Conservation (phyloP, 2,113 vertebrate species). For the Ginglymostoma cirratum region DNA sequence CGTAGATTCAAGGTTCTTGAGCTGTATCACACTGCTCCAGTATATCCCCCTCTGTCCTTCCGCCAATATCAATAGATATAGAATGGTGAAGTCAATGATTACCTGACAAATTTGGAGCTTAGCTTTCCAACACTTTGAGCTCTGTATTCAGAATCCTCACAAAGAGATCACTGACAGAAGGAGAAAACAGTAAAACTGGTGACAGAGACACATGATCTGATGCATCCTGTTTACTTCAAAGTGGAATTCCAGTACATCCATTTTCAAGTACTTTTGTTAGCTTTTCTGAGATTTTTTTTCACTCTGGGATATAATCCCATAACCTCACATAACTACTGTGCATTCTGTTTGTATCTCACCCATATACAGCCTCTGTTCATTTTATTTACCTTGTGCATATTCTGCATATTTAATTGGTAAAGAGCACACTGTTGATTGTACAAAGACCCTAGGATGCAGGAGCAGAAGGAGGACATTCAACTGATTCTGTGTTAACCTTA, state of each 20-base stretch:
- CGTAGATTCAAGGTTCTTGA: background rate
- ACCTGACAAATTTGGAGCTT: background rate
- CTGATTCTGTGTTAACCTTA: too few relatives aligned
- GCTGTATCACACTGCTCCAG: background rate
- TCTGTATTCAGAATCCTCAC: background rate
- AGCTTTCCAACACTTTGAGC: background rate
- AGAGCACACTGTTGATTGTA: background rate
- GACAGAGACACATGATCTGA: too few relatives aligned
- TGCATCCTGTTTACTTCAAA: too few relatives aligned
- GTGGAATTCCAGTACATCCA: too few relatives aligned
- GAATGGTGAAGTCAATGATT: background rate
- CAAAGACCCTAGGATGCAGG: background rate
- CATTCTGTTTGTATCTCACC: background rate
- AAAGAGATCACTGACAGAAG: background rate
- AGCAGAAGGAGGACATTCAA: too few relatives aligned
- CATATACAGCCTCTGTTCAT: background rate
- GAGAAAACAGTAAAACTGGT: too few relatives aligned
- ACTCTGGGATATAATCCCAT: background rate
- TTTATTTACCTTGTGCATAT: background rate
- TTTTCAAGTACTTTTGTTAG: too few relatives aligned
- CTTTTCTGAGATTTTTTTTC: too few relatives aligned
- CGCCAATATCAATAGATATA: background rate
- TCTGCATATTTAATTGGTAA: background rate
- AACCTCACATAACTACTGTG: background rate
- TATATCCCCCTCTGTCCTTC: background rate